Evolutionary conservation across 2,797 vertebrate species (phyloP), one percentile per base, ranked within the genome.

Genomic region (Cygnus olor): DNA sequence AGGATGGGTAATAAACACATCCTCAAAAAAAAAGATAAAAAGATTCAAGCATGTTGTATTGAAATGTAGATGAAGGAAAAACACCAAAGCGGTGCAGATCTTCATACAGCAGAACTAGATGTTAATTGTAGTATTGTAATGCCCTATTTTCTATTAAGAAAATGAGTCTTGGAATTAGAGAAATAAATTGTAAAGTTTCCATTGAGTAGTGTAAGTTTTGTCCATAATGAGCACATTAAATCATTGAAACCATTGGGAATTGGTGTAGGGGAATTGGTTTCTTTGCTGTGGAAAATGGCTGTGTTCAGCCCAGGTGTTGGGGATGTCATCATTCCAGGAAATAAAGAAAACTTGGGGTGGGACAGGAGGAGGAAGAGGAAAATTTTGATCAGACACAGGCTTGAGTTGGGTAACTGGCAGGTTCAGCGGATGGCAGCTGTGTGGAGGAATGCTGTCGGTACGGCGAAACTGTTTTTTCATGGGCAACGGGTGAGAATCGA

Each of bases 331-430:
- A n/a, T 88, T 89, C 40, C 1, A 4, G 80, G 87, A 69, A 87
- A 71, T 65, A 87, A 74, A 28, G 6, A 78, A 36, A 88, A 61
- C 81, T 69, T 78, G 32, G 20, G 44, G 24, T 70, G 73, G 66
- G 69, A 63, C 66, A 74, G 63, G 40, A 81, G 36, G 20, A 77
- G 71, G 68, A 78, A 54, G 64, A 81, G 32, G 42, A 93, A 85
- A 51, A 76, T 54, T 49, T 68, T 82, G 63, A 13, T 89, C 18
- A 73, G 56, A 14, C 14, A 9, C 0, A 3, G 44, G 4, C 47
- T 44, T 72, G 32, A 69, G 42, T 64, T 14, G 0, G 1, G 58
- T 56, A 76, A 47, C 0, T 0, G 27, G 70, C 16, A 47, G 66
- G 24, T 86, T 79, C 11, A 38, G 30, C 16, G 12, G 11, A 65